These are phyloP conservation scores for Uromys caudimaculatus DNA, from an alignment of 2,797 vertebrate species.

Conservation along the genomic window DNA sequence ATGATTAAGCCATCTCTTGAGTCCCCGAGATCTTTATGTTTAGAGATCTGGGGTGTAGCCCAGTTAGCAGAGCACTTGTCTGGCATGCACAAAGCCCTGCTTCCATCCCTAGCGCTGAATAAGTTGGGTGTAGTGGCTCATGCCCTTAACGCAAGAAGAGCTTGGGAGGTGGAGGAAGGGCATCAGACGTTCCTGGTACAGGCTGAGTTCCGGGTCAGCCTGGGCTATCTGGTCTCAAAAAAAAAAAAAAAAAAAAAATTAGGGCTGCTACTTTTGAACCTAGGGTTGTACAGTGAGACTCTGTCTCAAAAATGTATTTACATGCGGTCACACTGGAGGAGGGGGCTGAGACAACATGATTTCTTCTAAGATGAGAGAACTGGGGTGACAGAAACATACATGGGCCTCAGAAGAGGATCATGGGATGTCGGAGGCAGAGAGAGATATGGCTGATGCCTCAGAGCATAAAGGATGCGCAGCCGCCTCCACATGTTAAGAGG, in stretches of 20 bases:
- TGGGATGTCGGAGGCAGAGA: neutral
- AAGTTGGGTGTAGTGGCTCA: neutral
- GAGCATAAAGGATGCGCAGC: neutral
- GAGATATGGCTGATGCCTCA: neutral
- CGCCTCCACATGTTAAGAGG: neutral
- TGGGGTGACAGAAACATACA: neutral
- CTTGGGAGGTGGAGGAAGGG: neutral
- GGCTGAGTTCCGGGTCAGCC: neutral
- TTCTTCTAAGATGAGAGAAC: neutral
- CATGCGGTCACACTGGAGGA: neutral
- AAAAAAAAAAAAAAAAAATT: neutral
- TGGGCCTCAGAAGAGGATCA: neutral
- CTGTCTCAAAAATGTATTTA: neutral
- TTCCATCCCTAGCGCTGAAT: neutral
- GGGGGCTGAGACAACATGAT: neutral
- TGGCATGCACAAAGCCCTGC: too few species aligned
- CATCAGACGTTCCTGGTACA: neutral
- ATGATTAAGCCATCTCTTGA: neutral
- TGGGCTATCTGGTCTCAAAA: neutral
- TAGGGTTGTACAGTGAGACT: neutral
- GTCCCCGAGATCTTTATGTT: neutral
- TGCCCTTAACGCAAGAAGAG: neutral
- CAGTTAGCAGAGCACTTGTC: neutral
- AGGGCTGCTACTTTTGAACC: neutral
- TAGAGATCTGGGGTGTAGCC: neutral